Evolutionary conservation across 1,140 invertebrate species (phyloP), one percentile per base, ranked within the genome.

Genomic region (Lysiphlebus fabarum): DNA sequence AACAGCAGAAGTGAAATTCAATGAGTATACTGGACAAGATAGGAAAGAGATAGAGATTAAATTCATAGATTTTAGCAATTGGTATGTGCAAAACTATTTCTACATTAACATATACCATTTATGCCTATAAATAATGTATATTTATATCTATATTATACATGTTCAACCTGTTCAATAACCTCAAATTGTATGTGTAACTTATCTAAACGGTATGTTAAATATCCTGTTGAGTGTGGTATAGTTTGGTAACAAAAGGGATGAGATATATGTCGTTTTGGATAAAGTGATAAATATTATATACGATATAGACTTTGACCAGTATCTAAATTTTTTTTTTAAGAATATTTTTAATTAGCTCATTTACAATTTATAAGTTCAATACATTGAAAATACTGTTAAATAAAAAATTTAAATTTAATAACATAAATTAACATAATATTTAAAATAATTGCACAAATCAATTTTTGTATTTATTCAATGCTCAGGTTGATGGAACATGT

Each of bases 21-120:
- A n/a, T 17, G 36, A 48, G 4, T 7, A 41, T 57, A 10, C 41
- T 36, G 37, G 48, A 56, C 17, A 59, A 63, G 53, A 48, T 65
- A 61, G 53, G n/a, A 56, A 55, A 43, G 51, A 65, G 64, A 61
- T 57, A 62, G 59, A 59, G 36, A 34, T 53, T 44, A 40, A 48
- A 36, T 33, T 36, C 7, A 51, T 55, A 58, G 51, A 43, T n/a
- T 44, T 50, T 53, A 42, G 38, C 49, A 37, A 63, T 42, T 42
- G 71, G 71, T 72, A 75, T 75, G 69, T 63, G 65, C 58, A 62
- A 60, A 75, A 75, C 73, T 73, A 75, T 75, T 74, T 68, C 64
- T 50, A 61, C 63, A 62, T 58, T 53, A 59, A 57, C 63, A 65
- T 67, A 64, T 65, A 58, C 44, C 34, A 14, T 62, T 43, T 62